A percentile compares a stretch with the other conserved stretches of the same genome.
Conservation (phyloP, 2,797 vertebrate species). For the Numenius phaeopus region DNA sequence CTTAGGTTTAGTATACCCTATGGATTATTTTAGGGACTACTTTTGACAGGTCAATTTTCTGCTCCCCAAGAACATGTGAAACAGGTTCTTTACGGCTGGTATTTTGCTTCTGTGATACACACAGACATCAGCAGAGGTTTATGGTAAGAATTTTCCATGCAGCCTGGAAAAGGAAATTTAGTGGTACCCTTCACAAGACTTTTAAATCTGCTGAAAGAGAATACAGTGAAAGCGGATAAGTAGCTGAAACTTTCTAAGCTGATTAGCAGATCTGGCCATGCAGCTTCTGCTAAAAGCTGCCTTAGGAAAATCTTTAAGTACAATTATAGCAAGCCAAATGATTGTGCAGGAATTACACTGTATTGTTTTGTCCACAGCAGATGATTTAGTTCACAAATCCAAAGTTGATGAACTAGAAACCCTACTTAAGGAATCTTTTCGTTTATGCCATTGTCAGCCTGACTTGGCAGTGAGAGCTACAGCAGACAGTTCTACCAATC, state of each 20-base stretch:
- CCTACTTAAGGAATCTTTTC: neutral
- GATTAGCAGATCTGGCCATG: slow-evolving; percentile 27
- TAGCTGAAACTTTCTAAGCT: slow-evolving; percentile 45
- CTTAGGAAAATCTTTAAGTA: slow-evolving; percentile 24
- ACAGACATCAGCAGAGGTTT: neutral
- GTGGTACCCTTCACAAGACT: slow-evolving; percentile 10
- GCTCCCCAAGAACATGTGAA: neutral
- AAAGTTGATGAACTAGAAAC: slow-evolving; percentile 20
- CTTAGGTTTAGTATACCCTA: neutral
- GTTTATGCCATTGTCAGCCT: neutral
- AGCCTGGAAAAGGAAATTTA: neutral
- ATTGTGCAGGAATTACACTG: slow-evolving; percentile 35
- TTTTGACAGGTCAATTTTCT: neutral
- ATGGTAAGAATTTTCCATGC: neutral
- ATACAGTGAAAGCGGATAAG: neutral
- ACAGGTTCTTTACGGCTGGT: neutral
- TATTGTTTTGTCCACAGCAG: slow-evolving; percentile 25
- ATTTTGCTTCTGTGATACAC: neutral
- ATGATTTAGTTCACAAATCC: slow-evolving; percentile 44
- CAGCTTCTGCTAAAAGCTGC: slow-evolving; percentile 38
- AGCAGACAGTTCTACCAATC: neutral
- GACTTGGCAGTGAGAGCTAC: neutral
- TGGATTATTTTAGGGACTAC: neutral
- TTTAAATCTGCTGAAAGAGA: slow-evolving; percentile 7
- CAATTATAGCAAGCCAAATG: slow-evolving; percentile 5